Conservation (phyloP, 2,113 vertebrate species). For the Pyxicephalus adspersus region DNA sequence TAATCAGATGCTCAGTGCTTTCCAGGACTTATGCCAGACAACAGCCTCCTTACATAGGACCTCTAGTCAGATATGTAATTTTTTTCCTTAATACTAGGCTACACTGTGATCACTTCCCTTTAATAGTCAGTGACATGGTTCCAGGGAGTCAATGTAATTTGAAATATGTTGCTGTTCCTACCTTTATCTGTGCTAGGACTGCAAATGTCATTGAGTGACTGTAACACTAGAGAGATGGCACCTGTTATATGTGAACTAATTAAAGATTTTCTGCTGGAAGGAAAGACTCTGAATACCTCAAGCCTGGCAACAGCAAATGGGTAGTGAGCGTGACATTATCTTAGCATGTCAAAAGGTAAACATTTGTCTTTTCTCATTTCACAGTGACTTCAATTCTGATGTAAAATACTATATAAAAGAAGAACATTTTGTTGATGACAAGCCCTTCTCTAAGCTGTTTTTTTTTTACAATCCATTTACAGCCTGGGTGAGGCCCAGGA, state of each 20-base stretch:
- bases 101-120: conserved; percentile 13
- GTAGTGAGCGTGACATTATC: conserved; percentile 7
- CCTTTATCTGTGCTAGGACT: conserved; percentile 28
- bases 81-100: conserved; percentile 6
- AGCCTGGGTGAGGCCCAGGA: too few relatives aligned
- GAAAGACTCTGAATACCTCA: conserved; percentile 21
- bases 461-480: too few relatives aligned
- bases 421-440: not conserved
- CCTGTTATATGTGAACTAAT: conserved; percentile 55
- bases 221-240: conserved; percentile 51
- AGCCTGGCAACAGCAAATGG: conserved; percentile 11
- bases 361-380: conserved; percentile 15
- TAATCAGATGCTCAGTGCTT: not conserved
- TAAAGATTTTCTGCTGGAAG: conserved; percentile 55
- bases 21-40: not conserved
- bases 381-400: not conserved
- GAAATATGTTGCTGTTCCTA: conserved; percentile 39
- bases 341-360: conserved; percentile 23
- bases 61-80: not conserved
- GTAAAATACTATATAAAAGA: not conserved
- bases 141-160: not conserved
- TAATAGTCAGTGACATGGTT: conserved; percentile 24
- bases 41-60: not conserved
- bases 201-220: conserved; percentile 54
- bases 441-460: too few relatives aligned